Conservation (phyloP, 2,888 invertebrate species). For the Drosophila siamana region DNA sequence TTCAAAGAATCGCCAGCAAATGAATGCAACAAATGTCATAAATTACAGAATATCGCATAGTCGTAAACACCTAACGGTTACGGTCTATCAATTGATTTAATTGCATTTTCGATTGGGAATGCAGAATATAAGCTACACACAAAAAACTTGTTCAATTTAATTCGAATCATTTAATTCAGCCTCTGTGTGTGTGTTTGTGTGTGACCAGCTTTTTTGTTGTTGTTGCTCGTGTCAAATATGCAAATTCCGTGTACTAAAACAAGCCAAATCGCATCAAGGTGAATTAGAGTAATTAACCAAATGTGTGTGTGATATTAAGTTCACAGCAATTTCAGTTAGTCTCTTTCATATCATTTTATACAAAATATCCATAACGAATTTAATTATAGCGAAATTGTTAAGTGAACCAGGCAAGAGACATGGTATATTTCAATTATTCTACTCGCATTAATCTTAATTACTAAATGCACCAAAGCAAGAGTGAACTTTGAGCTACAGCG, state of each 20-base stretch:
- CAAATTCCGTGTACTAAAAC: slow-evolving; percentile 18
- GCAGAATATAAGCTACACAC: slow-evolving; percentile 3
- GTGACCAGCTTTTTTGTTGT: slow-evolving; percentile 5
- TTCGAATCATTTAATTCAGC: slow-evolving; percentile 9
- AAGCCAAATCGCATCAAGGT: slow-evolving; percentile 36
- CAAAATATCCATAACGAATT: neutral
- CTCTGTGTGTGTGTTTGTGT: neutral
- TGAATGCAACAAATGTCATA: neutral
- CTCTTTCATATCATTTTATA: neutral
- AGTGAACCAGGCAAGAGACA: slow-evolving; percentile 3
- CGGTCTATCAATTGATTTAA: slow-evolving; percentile 22
- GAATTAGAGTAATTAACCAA: slow-evolving; percentile 21
- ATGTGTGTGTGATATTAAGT: slow-evolving; percentile 8
- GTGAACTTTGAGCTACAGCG: slow-evolving; percentile 48
- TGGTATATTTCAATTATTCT: slow-evolving; percentile 22
- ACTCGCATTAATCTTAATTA: slow-evolving; percentile 56
- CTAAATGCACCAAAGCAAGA: slow-evolving; percentile 26
- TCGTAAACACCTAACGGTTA: neutral
- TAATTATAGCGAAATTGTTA: slow-evolving; percentile 7
- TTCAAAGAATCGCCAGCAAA: neutral
- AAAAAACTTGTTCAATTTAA: slow-evolving; percentile 19
- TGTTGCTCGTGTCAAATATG: slow-evolving; percentile 2
- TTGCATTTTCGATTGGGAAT: slow-evolving; percentile 29
- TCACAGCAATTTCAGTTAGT: slow-evolving; percentile 9
- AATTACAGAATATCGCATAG: slow-evolving; percentile 24